Base-by-base conservation (phyloP, 2,797 vertebrate species). In the Xenops minutus region DNA sequence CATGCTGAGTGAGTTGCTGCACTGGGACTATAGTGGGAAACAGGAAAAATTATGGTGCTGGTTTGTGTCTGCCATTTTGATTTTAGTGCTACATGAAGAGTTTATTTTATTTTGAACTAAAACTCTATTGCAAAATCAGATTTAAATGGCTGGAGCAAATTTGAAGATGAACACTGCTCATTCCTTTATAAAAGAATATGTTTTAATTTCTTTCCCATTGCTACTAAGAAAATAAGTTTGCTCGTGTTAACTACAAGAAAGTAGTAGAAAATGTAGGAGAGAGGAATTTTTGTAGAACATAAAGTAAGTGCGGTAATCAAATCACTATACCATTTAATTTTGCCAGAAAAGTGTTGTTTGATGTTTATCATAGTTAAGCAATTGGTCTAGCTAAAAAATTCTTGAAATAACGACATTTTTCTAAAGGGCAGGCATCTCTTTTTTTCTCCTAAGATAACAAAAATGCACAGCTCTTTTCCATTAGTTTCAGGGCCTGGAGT, bases 211-310 rank as follows among this genome's bases (percentile, higher is more conserved):
- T 92, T 92, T 93, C 71, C 19, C 52, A 44, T 93, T 96, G 93
- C 62, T 87, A 32, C 54, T 88, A 95, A 68, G 39, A 39, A 95
- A 95, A 43, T 44, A 82, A 26, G 21, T 91, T 94, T 88, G 3
- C 9, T 88, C 49, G 26, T 89, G 32, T 82, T 95, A 92, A 89
- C 82, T 75, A 36, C 41, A 73, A 63, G 63, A 41, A 92, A 21
- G 67, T 84, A 97, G 69, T 89, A 93, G 54, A 92, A 93, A 95
- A 79, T 84, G 71, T 92, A 91, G 32, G 82, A 73, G 17, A 86
- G 58, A 95, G 55, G 89, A 85, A 58, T 95, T 96, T 79, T 89
- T 94, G 59, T 88, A 85, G 93, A 94, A 96, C 85, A 76, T 76
- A 91, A 86, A 86, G 91, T 58, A 75, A 75, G 61, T 32, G 39